Base-by-base conservation (phyloP, 64 coral and sea anemone species). In the Astreopora myriophthalma region DNA sequence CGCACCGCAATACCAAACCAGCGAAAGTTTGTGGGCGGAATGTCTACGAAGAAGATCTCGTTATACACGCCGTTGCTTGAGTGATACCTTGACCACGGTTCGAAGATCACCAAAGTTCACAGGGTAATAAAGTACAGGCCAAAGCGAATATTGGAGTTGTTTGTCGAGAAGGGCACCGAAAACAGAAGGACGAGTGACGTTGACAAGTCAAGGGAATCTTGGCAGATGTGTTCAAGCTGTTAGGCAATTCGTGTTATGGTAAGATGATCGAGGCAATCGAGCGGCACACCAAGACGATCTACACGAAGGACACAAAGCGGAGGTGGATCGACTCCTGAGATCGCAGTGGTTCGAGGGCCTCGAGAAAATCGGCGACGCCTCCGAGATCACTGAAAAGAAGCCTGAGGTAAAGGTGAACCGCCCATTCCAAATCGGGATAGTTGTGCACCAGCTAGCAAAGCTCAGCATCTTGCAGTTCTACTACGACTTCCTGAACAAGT, bases 211-310 rank as follows among this genome's bases (percentile, higher is more conserved):
- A 26, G 23, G 80, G 52, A 26, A 44, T 82, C 27, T 66, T 94
- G 7, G 86, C 74, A 19, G 86, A 89, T 62, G 80, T 67, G 28
- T 69, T 39, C 16, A 94, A 94, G 65, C 39, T 94, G 16, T 71
- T 71, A 81, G 75, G 60, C 4, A 94, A 94, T 34, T 40, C 26
- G 3, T 76, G 51, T 3, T 88, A 80, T 44, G 92, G 85, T 0
- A 94, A 88, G n/a, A 48, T 88, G 62, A 94, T 88, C 16, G 85
- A 94, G 33, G 29, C 88, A 71, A 62, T 87, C 38, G 60, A 72
- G 27, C 34, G 9, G 25, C 92, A 94, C 5, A 73, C 34, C 0
- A 42, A 22, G 14, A 76, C 63, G 14, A 81, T 9, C 11, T 94
- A 60, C 20, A 94, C 92, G 3, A 38, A 40, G 10, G 32, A 60